phyloP scores from a whole-genome alignment of 2,797 vertebrate genomes.

The Lacerta agilis region DNA sequence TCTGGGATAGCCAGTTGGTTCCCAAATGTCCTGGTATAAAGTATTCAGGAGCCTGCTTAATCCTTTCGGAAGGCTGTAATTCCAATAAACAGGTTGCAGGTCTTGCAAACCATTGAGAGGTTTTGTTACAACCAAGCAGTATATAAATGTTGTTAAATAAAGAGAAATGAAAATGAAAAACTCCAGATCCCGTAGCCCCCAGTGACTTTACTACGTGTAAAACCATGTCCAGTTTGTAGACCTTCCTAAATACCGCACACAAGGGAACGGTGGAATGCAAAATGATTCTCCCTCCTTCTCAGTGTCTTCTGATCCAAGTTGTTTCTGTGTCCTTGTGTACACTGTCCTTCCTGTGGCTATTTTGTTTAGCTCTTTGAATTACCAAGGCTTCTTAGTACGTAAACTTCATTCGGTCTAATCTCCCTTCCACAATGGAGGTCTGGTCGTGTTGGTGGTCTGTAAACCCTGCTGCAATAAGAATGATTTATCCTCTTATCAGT shows the following conservation, averaged over 20 bases:
- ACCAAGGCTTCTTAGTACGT: background rate
- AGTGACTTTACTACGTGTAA: background rate
- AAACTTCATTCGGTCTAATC: conserved; percentile 7
- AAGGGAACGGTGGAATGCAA: background rate
- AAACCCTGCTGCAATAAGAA: conserved; percentile 11
- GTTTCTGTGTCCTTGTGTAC: background rate
- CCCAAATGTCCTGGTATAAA: background rate
- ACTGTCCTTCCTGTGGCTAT: background rate
- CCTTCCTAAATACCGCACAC: background rate
- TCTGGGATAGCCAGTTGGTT: background rate
- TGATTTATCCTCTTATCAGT: conserved; percentile 47
- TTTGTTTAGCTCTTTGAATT: background rate
- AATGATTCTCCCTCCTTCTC: background rate
- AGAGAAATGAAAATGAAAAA: too few relatives aligned
- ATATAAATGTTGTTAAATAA: too few relatives aligned
- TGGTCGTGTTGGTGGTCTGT: conserved; percentile 40
- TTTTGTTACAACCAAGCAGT: too few relatives aligned
- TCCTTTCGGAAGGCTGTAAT: background rate
- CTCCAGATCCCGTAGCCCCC: too few relatives aligned
- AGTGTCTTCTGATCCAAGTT: background rate
- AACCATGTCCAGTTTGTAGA: background rate
- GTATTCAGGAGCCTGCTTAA: background rate
- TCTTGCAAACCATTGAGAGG: too few relatives aligned
- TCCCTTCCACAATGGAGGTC: background rate
- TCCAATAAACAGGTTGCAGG: too few relatives aligned